Conservation (phyloP, 2,113 vertebrate genomes). For the Salvator merianae region DNA sequence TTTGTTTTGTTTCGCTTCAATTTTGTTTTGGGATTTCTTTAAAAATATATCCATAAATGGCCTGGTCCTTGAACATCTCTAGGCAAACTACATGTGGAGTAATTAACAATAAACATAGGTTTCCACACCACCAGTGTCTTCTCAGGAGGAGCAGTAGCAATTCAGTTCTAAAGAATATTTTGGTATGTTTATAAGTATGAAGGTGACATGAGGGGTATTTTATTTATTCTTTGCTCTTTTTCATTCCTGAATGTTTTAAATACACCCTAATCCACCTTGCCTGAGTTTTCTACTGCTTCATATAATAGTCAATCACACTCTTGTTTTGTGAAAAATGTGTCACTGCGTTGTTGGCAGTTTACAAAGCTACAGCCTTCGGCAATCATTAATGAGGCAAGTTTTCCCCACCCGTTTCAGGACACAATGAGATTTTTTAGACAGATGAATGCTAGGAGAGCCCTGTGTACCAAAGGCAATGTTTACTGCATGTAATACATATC, state of each 20-base stretch:
- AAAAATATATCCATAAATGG: too few relatives aligned
- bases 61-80: too few relatives aligned
- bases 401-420: slow-evolving; percentile 56
- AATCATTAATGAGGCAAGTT: slow-evolving; percentile 66
- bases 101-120: too few relatives aligned
- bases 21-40: too few relatives aligned
- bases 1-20: neutral
- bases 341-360: slow-evolving; percentile 63
- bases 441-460: slow-evolving; percentile 77
- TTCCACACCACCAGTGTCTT: neutral
- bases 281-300: slow-evolving; percentile 38
- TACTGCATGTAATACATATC: slow-evolving; percentile 82
- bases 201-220: slow-evolving; percentile 29
- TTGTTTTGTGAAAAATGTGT: slow-evolving; percentile 71
- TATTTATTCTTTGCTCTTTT: slow-evolving; percentile 48
- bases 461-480: slow-evolving; percentile 79
- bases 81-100: too few relatives aligned
- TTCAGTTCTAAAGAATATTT: neutral
- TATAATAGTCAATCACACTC: slow-evolving; percentile 72
- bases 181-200: slow-evolving; percentile 40
- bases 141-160: neutral
- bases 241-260: slow-evolving; percentile 41
- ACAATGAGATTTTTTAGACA: slow-evolving; percentile 77
- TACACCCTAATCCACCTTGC: slow-evolving; percentile 61
- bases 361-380: slow-evolving; percentile 68